Evolutionary conservation across 2,797 vertebrate species (phyloP), one percentile per base, ranked within the genome.

Genomic region (Xyrichtys novacula): DNA sequence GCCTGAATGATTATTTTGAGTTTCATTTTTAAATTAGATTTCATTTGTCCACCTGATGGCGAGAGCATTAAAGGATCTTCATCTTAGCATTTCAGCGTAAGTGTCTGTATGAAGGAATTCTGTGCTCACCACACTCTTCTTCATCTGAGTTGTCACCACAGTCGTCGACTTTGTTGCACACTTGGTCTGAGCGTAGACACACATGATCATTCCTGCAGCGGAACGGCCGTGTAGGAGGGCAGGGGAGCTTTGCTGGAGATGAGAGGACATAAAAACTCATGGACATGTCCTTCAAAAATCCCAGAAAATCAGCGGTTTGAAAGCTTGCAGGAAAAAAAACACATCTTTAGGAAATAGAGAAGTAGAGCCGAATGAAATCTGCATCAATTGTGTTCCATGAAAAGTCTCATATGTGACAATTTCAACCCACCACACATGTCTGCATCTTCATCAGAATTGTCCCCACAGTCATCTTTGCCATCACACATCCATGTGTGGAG

Each of bases 121-220:
- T 53, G 28, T n/a, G 19, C 93, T 93, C 94, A 96, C 95, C 95
- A 22, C 98, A 99, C 84, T 95, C 93, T 58, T 97, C 96, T 90
- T 99, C 98, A 55, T 99, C 98, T 0, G 98, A 98, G 85, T 95
- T 96, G 91, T 99, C 98, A 0, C 97, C 97, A 11, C 98, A 99
- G 84, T 99, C 95, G 29, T 99, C 95, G 67, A 97, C 91, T 53
- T 95, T 95, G 84, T 99, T 96, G 92, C 98, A 99, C 49, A 96
- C 89, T 83, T 96, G 96, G 80, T 97, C 96, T 0, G 81, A 65
- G 60, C 95, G 94, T 50, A 99, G 93, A 79, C 98, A 99, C 74
- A 97, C 95, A n/a, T 94, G 95, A 81, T 96, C 94, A 63, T 98
- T 99, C 76, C 95, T 94, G 68, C 98, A 99, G 71, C 95, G 94